Evolutionary conservation across 1,140 invertebrate genomes (phyloP).

Genomic region (Eurosta solidaginis): DNA sequence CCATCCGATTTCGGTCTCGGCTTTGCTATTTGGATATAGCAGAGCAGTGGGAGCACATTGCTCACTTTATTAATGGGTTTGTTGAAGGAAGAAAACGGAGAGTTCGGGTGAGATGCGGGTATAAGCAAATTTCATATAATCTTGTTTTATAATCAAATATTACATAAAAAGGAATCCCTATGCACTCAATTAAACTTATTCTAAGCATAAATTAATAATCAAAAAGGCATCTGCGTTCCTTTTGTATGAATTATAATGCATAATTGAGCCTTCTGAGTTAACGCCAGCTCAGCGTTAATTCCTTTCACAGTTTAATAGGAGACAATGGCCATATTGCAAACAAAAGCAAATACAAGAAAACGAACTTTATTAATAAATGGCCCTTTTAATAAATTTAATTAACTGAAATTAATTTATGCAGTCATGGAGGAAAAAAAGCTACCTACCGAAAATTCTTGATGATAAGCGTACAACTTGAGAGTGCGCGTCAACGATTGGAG

Average conservation of each 20-base stretch:
- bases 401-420: neutral
- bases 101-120: too few species aligned
- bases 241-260: neutral
- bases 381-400: conserved; percentile 5
- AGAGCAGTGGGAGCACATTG: too few species aligned
- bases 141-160: too few species aligned
- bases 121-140: too few species aligned
- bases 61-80: too few species aligned
- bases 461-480: neutral
- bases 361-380: neutral
- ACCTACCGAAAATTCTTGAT: neutral
- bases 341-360: neutral
- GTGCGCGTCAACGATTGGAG: neutral
- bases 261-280: neutral
- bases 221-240: neutral
- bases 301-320: neutral
- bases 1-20: too few species aligned
- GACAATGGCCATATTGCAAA: neutral
- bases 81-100: too few species aligned
- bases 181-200: too few species aligned
- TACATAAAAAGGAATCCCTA: too few species aligned
- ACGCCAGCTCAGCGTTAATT: neutral
- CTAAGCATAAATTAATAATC: neutral
- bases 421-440: neutral
- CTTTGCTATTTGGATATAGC: too few species aligned